A percentile compares a stretch with the other conserved stretches of the same genome.
phyloP scores from a whole-genome alignment of 2,888 invertebrate species.

The Drosophila mercatorum region DNA sequence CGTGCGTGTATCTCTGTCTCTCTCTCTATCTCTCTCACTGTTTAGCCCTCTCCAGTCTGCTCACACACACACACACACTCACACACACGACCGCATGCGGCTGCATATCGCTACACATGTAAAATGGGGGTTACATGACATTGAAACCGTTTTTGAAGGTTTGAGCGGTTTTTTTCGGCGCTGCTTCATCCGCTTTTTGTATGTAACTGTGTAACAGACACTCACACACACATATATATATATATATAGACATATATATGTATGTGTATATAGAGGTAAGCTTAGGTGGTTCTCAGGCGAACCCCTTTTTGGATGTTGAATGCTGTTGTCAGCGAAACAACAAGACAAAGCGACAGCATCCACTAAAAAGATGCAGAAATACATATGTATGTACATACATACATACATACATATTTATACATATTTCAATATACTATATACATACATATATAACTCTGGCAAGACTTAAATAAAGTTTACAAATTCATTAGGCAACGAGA shows the following conservation, averaged over 20 bases:
- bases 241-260: not conserved
- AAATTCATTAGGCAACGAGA: not conserved
- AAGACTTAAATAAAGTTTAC: no score
- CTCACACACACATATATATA: not conserved
- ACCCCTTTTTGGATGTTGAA: slow-evolving; percentile 8
- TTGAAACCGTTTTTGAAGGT: slow-evolving; percentile 77
- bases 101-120: slow-evolving; percentile 24
- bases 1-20: slow-evolving; percentile 1
- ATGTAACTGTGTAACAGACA: slow-evolving; percentile 6
- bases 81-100: slow-evolving; percentile 17
- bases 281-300: slow-evolving; percentile 4
- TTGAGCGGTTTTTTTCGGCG: slow-evolving; percentile 38
- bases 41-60: not conserved
- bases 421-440: no score
- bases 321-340: not conserved
- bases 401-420: no score
- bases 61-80: not conserved
- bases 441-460: no score
- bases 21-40: not conserved
- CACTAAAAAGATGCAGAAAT: not conserved
- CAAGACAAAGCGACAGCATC: not conserved
- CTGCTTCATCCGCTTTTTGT: not conserved
- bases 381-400: not conserved
- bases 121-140: slow-evolving; percentile 79
- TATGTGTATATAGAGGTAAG: not conserved